Evolutionary conservation across 2,888 invertebrate species (phyloP).

Genomic region (Eristalis pertinax): DNA sequence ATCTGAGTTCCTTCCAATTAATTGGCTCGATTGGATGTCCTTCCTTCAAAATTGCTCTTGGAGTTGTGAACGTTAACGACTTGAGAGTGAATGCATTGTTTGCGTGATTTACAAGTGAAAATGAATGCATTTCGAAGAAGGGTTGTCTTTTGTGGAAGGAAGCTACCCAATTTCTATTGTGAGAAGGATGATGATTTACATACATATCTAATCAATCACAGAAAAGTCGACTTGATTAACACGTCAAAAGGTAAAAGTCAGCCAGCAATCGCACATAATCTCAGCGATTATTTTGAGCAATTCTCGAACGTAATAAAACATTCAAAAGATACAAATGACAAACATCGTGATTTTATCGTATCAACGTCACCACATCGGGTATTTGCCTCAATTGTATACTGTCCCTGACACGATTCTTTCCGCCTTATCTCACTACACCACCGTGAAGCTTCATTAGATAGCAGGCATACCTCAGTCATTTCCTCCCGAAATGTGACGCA

Average conservation of each 20-base stretch:
- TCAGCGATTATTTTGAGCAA: background rate
- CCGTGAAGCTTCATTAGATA: conserved; percentile 1
- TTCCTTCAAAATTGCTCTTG: too few relatives aligned
- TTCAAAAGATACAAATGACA: background rate
- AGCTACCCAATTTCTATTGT: too few relatives aligned
- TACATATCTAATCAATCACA: too few relatives aligned
- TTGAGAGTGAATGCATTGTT: too few relatives aligned
- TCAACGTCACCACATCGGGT: background rate
- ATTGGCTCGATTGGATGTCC: too few relatives aligned
- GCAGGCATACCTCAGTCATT: background rate
- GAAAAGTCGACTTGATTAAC: too few relatives aligned
- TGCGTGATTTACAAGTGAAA: too few relatives aligned
- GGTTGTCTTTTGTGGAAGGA: too few relatives aligned
- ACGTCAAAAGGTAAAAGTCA: background rate
- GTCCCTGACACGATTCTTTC: background rate
- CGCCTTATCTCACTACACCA: background rate
- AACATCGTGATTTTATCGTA: background rate
- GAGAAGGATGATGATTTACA: too few relatives aligned
- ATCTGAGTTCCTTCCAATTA: too few relatives aligned
- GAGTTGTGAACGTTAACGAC: too few relatives aligned
- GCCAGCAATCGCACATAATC: background rate
- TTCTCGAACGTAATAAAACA: background rate
- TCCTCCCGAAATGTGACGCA: background rate
- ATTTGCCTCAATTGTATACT: background rate
- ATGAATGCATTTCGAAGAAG: too few relatives aligned